Evolutionary conservation across 2,888 invertebrate genomes (phyloP).

Genomic region (Tenthredo amoena): DNA sequence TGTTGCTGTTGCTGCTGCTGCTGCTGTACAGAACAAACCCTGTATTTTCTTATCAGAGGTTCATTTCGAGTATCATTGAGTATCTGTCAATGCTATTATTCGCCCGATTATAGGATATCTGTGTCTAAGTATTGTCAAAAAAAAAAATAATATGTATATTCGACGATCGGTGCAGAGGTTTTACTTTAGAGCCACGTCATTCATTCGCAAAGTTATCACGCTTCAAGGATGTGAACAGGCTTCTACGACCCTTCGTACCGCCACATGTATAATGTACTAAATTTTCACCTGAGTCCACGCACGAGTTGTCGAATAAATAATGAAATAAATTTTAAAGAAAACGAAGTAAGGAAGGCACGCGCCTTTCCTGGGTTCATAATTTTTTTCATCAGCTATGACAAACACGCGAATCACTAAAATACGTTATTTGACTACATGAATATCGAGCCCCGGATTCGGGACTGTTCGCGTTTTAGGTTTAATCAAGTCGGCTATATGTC

Average conservation of each 20-base stretch:
- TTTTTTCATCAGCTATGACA: neutral
- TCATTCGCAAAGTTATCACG: slow-evolving; percentile 44
- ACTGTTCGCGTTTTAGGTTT: neutral
- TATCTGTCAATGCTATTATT: neutral
- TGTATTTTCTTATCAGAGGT: neutral
- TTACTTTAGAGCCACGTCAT: slow-evolving; percentile 32
- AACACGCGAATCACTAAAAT: neutral
- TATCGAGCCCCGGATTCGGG: neutral
- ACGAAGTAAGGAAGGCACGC: neutral
- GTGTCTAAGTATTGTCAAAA: neutral
- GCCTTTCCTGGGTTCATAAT: neutral
- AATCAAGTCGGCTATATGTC: neutral
- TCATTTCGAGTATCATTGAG: neutral
- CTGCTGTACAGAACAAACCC: neutral
- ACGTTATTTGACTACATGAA: neutral
- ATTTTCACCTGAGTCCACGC: neutral
- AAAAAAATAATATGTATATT: neutral
- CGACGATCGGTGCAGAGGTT: neutral
- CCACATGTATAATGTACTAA: neutral
- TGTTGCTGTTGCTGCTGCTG: neutral
- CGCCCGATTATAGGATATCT: neutral
- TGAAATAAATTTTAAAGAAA: neutral
- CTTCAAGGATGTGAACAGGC: slow-evolving; percentile 12
- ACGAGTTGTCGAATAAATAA: slow-evolving; percentile 8
- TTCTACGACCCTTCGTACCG: neutral